Percentiles rank a stretch among this genome's conserved stretches.
phyloP scores from a whole-genome alignment of 2,113 vertebrate genomes.

The Pangasianodon hypophthalmus region DNA sequence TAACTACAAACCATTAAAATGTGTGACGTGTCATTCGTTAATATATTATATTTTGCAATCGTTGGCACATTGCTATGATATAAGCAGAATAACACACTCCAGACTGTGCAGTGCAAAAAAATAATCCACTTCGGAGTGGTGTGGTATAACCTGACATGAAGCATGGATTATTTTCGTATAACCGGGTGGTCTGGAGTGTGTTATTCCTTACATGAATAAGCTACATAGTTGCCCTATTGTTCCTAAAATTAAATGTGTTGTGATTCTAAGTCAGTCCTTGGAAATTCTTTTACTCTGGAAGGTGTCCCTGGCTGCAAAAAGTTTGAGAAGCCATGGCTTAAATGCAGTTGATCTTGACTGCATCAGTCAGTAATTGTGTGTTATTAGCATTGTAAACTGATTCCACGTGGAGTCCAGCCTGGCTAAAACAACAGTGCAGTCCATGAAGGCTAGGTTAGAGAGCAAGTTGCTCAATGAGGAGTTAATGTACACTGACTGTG shows the following conservation, averaged over 20 bases:
- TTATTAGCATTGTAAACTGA: neutral
- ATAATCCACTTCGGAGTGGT: neutral
- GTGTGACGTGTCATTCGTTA: neutral
- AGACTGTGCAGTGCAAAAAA: neutral
- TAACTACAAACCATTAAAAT: neutral
- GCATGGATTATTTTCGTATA: neutral
- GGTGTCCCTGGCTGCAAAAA: neutral
- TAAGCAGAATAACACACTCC: neutral
- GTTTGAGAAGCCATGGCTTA: neutral
- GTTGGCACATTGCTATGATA: neutral
- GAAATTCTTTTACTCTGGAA: neutral
- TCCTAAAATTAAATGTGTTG: neutral
- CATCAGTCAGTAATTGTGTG: neutral
- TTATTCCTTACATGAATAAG: neutral
- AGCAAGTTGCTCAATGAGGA: constrained; percentile 37
- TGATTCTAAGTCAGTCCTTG: neutral
- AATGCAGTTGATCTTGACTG: neutral
- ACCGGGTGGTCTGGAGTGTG: neutral
- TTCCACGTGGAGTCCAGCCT: neutral
- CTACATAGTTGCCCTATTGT: neutral
- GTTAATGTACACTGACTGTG: constrained; percentile 37
- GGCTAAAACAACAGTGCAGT: neutral
- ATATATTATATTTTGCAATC: neutral
- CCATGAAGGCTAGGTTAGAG: constrained; percentile 19
- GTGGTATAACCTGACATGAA: neutral